Evolutionary conservation across 2,888 invertebrate genomes (phyloP), one percentile per base, ranked within the genome.

Genomic region (Arge pagana): DNA sequence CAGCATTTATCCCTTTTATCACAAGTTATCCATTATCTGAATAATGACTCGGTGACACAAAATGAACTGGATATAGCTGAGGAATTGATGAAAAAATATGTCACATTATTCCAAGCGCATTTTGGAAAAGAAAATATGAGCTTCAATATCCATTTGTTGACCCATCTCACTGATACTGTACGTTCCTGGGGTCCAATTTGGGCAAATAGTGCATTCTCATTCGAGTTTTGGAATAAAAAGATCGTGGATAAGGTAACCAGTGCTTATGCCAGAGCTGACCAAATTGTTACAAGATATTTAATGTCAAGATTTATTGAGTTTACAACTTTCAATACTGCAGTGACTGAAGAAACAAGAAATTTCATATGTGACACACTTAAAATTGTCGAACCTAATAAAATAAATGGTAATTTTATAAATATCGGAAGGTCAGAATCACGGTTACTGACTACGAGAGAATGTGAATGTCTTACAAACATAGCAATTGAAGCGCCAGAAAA

Each of bases 221-320:
- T 52, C 48, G 57, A 59, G 48, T 53, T 55, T 2, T 50, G 49
- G 57, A 59, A 59, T 11, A 53, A 41, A 13, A 43, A 51, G 13
- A 52, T 57, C 36, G n/a, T 16, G 1, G 36, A 36, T 6, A 36
- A 8, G n/a, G 13, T 36, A 4, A 36, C 36, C 4, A 36, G 36
- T 18, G 19, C 36, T 10, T 21, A 36, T 15, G 36, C 11, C 11
- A 4, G 36, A 8, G 36, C 16, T 3, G 8, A 15, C 11, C 36
- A 36, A 15, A 13, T 36, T 11, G 36, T 21, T 7, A 11, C 18
- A 7, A 36, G 36, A 8, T 36, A 19, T n/a, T 11, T 36, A 7
- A 36, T 36, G 36, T 7, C 7, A 5, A 48, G 13, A 13, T 52
- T 35, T 13, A 19, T 52, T 5, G 23, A 19, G 24, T 28, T 28